Conservation (phyloP, 2,113 vertebrate species). For the Alexandromys fortis region DNA sequence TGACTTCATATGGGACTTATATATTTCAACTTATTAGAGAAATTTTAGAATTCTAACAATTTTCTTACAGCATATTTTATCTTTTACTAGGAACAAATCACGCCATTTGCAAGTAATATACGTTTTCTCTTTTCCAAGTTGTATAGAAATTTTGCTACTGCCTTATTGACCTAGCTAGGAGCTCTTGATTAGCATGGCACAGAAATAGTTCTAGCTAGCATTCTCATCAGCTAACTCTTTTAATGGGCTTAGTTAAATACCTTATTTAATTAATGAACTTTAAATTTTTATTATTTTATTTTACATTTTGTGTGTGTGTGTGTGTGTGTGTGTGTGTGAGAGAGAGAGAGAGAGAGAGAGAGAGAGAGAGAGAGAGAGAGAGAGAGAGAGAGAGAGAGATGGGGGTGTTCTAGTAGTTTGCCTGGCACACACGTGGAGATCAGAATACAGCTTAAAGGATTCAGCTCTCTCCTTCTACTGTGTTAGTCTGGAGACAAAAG, state of each 20-base stretch:
- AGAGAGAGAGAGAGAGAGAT: too few relatives aligned
- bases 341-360: fast-evolving
- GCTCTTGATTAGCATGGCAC: neutral
- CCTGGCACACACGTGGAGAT: neutral
- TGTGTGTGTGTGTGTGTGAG: neutral
- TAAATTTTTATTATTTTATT: neutral
- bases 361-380: too few relatives aligned
- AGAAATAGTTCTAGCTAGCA: neutral
- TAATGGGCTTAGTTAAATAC: neutral
- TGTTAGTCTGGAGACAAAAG: neutral
- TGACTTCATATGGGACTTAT: neutral
- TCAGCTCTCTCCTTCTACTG: too few relatives aligned
- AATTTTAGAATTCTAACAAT: neutral
- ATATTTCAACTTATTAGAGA: neutral
- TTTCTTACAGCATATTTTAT: neutral
- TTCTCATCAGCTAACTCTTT: neutral
- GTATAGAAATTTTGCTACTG: neutral
- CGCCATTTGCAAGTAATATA: neutral
- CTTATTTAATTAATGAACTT: neutral
- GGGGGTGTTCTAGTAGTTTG: neutral
- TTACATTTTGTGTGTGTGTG: neutral
- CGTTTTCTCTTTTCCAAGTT: neutral
- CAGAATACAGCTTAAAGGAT: neutral
- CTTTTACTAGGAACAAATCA: neutral
- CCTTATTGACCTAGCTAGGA: neutral